Conservation (phyloP, 2,797 vertebrate species). For the Arvicola amphibius region DNA sequence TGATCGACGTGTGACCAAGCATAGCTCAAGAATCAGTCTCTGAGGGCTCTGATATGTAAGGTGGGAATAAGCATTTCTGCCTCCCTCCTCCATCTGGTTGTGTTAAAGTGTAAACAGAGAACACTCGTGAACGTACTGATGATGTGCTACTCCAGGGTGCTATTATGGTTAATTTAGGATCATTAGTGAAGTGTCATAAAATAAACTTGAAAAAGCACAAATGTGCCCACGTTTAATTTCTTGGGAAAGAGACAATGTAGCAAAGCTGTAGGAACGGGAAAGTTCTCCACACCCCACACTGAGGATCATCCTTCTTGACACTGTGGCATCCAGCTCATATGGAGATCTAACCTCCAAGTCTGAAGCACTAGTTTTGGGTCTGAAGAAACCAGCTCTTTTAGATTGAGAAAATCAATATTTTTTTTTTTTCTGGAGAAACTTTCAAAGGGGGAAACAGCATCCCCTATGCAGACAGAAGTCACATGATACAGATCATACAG, state of each 20-base stretch:
- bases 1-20: not conserved
- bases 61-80: not conserved
- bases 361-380: conserved; percentile 38
- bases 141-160: not conserved
- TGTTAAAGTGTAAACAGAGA: not conserved
- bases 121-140: not conserved
- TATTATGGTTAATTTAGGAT: not conserved
- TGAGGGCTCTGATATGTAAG: conserved; percentile 8
- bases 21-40: not conserved
- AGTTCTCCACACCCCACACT: not conserved
- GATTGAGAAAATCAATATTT: conserved; percentile 21
- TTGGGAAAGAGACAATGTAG: not conserved
- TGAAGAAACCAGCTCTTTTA: conserved; percentile 40
- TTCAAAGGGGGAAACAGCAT: conserved; percentile 53
- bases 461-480: conserved; percentile 62
- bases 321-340: not conserved
- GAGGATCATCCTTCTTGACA: not conserved
- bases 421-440: not conserved
- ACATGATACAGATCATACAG: conserved; percentile 66
- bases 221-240: not conserved
- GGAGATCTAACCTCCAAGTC: not conserved
- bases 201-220: not conserved
- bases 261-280: not conserved
- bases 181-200: not conserved
- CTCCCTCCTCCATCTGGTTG: not conserved